Base-by-base conservation (phyloP, 1,140 invertebrate genomes). In the Megalopta genalis region DNA sequence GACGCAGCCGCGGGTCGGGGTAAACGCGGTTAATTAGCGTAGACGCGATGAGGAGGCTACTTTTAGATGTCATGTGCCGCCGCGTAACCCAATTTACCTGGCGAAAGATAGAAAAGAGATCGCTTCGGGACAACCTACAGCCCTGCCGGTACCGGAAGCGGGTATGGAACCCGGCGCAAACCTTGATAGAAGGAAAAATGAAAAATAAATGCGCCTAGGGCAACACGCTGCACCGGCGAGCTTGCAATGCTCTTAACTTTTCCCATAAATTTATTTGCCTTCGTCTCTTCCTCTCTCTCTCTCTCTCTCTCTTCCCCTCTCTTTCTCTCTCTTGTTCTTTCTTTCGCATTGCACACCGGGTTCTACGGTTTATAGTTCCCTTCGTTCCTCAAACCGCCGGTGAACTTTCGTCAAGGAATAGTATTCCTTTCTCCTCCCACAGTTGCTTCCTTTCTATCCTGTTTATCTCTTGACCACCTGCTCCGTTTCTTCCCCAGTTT, bases 241-340 rank as follows among this genome's bases (percentile, higher is more conserved):
- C 87, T 89, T 85, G 88, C 85, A 81, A 88, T 88, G 85, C 90
- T 90, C 88, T 90, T 90, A 91, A 91, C 90, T 91, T 91, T 88
- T 46, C 67, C 86, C 88, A 89, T 91, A 91, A 91, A 91, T 91
- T 91, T 91, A 90, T 91, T 91, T 91, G 81, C 54, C 8, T 18
- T 63, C 37, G 42, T 46, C 23, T 49, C 46, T 77, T 16, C 46
- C 39, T 72, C 21, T 49, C 37, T 46, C 25, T 54, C 63, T n/a
- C 21, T 46, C 23, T 57, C 46, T 77, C 32, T 39, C 27, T 72
- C 21, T 52, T 25, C 23, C 27, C 18, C 21, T 16, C 62, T 68
- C n/a, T 65, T n/a, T n/a, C 39, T 46, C 42, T 49, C 46, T 49
- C 18, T 18, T 14, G 1, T 5, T 52, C 18, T 52, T 52, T 18